Evolutionary conservation across 2,888 invertebrate genomes (phyloP).

Genomic region (Thera britannica): DNA sequence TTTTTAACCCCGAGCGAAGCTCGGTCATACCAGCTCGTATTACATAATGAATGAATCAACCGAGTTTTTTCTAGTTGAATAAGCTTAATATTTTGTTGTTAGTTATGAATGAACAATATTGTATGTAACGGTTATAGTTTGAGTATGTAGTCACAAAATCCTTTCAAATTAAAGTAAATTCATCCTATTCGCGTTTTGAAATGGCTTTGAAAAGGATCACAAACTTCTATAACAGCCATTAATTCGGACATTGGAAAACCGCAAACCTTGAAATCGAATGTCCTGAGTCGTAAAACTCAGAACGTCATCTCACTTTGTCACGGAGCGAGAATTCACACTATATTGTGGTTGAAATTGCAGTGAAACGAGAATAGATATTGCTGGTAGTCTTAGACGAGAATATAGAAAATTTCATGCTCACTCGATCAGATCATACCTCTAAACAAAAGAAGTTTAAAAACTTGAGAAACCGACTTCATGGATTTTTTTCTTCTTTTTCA

Average conservation of each 20-base stretch:
- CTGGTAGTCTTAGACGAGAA: not conserved
- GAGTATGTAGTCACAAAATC: not conserved
- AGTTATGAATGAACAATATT: no score
- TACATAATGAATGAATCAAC: no score
- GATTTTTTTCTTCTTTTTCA: no score
- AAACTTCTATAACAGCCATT: slow-evolving; percentile 41
- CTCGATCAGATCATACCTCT: not conserved
- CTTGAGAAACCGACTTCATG: no score
- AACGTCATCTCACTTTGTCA: slow-evolving; percentile 36
- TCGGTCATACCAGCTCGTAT: no score
- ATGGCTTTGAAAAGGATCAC: slow-evolving; percentile 32
- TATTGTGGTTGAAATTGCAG: slow-evolving; percentile 21
- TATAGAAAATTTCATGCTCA: not conserved
- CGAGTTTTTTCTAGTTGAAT: no score
- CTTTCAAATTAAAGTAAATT: slow-evolving; percentile 3
- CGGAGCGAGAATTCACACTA: slow-evolving; percentile 21
- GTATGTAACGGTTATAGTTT: no score
- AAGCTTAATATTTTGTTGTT: no score
- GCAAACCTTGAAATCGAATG: slow-evolving; percentile 44
- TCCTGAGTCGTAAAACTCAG: slow-evolving; percentile 45
- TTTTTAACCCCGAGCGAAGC: no score
- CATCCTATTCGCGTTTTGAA: slow-evolving; percentile 26
- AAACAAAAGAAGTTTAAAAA: not conserved
- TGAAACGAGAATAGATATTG: slow-evolving; percentile 1
- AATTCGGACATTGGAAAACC: slow-evolving; percentile 42